Base-by-base conservation (phyloP, 2,888 invertebrate species). In the Plebejus melissa region DNA sequence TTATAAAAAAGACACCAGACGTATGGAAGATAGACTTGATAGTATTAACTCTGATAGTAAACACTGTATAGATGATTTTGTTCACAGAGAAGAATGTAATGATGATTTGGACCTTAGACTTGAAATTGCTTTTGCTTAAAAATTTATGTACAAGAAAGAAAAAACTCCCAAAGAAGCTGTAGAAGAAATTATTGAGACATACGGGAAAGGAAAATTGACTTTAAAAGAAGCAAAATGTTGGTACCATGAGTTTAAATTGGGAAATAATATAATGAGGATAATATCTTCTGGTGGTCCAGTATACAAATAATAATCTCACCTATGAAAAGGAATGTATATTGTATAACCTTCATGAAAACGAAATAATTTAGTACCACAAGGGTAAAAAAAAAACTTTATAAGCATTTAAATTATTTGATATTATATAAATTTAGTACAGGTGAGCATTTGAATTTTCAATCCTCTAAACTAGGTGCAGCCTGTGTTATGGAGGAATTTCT, bases 211-310 rank as follows among this genome's bases (percentile, higher is more conserved):
- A 9, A 60, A 32, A 65, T 32, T 65, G 13, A 28, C 65, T 32
- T 13, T 65, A 13, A 65, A 65, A 32, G 65, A 65, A 65, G 32
- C 32, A 28, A 32, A 32, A 65, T 65, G 65, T 65, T 65, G 65
- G 65, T 65, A 65, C 65, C 11, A 32, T 22, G 65, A 65, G 65
- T 32, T 65, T 32, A 11, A 65, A 32, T 13, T 65, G 13, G 65
- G 13, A 65, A 65, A 65, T 1, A 22, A 32, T 65, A 11, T 65
- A 65, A 32, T 65, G 13, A 65, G 32, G 28, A 65, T 65, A 65
- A 32, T 65, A 65, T 65, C 11, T 28, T 65, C 65, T 5, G 65
- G 65, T 13, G 65, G 65, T 32, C 65, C 65, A 13, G 65, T 65
- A 65, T 65, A 65, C 28, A 65, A 65, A 32, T 65, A 65, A 22